Base-by-base conservation (phyloP, 2,888 invertebrate genomes). In the Nesidiocoris tenuis region DNA sequence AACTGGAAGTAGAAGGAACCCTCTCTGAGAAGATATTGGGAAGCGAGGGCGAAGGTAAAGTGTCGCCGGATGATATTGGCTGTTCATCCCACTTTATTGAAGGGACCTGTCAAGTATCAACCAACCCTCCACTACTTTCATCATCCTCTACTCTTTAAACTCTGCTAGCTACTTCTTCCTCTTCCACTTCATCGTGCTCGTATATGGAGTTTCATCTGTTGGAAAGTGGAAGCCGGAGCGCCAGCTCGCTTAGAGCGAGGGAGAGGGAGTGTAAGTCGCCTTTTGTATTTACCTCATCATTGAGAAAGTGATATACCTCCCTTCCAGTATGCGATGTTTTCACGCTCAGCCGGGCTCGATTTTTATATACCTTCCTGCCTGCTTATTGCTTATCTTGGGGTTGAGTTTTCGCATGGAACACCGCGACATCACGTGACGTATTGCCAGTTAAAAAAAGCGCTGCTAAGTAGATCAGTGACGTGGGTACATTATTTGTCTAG, bases 51-150 rank as follows among this genome's bases (percentile, higher is more conserved):
- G 54, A 39, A 61, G 72, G 72, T 72, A 54, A 72, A 72, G 72
- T 72, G 72, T 72, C 72, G 25, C 72, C 72, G 72, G 72, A 72
- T 72, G 72, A 72, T 72, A 72, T 72, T 72, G 72, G 72, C 63
- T 72, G 72, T 72, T 72, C 72, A 72, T 72, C 72, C 72, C 72
- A 72, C 72, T 72, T 72, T 72, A 72, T 72, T 72, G 72, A 72
- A 61, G 72, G 72, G 72, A 61, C 72, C 72, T 72, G 72, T 72
- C 72, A 72, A 72, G 72, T 72, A 72, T 72, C 72, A 19, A 19
- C 63, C 24, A 23, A 18, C 63, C 59, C 25, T 19, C 63, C 57
- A 1, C 21, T 21, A 21, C 22, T 21, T 59, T n/a, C 5, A 59
- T 59, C 59, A 59, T 17, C 59, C 59, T n/a, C n/a, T n/a, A 17